phyloP scores from a whole-genome alignment of 2,113 vertebrate species.

The Furnarius figulus region DNA sequence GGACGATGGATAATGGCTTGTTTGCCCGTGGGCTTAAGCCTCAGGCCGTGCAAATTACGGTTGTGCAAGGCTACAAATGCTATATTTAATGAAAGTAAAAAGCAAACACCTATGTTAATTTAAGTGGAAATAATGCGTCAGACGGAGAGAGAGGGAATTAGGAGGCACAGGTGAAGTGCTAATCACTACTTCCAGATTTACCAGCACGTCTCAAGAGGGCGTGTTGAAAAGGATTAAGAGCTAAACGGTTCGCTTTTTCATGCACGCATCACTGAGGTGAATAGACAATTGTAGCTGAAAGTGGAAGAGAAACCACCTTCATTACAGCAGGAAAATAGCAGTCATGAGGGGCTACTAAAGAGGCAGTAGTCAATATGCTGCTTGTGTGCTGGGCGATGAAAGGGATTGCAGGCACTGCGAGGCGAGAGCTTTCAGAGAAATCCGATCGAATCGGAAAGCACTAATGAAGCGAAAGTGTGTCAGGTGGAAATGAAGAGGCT shows the following conservation, averaged over 20 bases:
- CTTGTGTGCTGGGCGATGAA: not conserved
- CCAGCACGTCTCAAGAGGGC: not conserved
- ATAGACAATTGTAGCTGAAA: not conserved
- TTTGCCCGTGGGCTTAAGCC: not conserved
- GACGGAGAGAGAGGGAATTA: not conserved
- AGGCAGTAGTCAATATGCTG: constrained; percentile 21
- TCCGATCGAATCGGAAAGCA: not conserved
- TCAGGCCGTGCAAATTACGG: not conserved
- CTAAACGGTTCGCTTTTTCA: not conserved
- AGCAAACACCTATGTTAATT: constrained; percentile 1
- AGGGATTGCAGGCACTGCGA: not conserved
- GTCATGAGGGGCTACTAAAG: constrained; percentile 39
- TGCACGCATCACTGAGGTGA: not conserved
- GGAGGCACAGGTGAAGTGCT: constrained; percentile 43
- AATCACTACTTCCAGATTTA: constrained; percentile 36
- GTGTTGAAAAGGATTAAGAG: constrained; percentile 15
- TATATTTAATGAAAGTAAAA: constrained; percentile 15
- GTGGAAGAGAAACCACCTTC: constrained; percentile 24
- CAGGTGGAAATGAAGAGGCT: constrained; percentile 34
- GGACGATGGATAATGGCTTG: not conserved
- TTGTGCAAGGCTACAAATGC: not conserved
- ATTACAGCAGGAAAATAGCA: constrained; percentile 46
- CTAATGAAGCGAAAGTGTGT: constrained; percentile 16
- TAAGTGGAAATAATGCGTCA: constrained; percentile 44
- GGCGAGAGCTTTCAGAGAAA: not conserved